Conservation (phyloP, 2,888 invertebrate genomes). For the Panzeria rudis region DNA sequence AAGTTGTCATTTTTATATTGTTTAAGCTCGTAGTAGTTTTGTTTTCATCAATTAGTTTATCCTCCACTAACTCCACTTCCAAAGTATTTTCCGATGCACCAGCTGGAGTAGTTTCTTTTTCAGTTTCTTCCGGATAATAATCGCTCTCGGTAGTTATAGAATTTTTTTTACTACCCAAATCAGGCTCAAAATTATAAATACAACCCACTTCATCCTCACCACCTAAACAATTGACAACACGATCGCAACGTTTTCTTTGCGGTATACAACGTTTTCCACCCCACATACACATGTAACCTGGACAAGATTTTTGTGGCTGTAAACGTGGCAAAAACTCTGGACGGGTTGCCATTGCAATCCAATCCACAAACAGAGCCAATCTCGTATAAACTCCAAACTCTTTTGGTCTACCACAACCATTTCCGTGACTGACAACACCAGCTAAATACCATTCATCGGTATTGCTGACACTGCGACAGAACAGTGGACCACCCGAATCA, state of each 20-base stretch:
- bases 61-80: not conserved
- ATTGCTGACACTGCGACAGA: slow-evolving; percentile 89
- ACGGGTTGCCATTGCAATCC: slow-evolving; percentile 85
- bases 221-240: slow-evolving; percentile 89
- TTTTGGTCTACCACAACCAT: slow-evolving; percentile 91
- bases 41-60: too few relatives aligned
- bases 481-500: slow-evolving; percentile 91
- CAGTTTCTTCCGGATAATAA: slow-evolving; percentile 74
- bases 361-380: slow-evolving; percentile 89
- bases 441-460: slow-evolving; percentile 91
- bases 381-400: slow-evolving; percentile 94
- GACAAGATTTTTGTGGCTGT: slow-evolving; percentile 87
- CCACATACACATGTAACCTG: slow-evolving; percentile 89
- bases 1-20: slow-evolving; percentile 22
- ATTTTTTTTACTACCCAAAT: slow-evolving; percentile 77
- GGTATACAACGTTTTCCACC: slow-evolving; percentile 89
- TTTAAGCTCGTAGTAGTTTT: slow-evolving; percentile 24
- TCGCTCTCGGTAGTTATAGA: slow-evolving; percentile 78
- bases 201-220: slow-evolving; percentile 93
- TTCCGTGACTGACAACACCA: slow-evolving; percentile 94
- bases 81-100: slow-evolving; percentile 4
- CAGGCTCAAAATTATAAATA: slow-evolving; percentile 80
- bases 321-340: slow-evolving; percentile 82
- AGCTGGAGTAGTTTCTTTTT: slow-evolving; percentile 36
- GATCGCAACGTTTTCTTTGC: slow-evolving; percentile 88